A percentile compares a stretch with the other conserved stretches of the same genome.
phyloP scores from a whole-genome alignment of 2,797 vertebrate genomes.

The Thamnophis elegans region DNA sequence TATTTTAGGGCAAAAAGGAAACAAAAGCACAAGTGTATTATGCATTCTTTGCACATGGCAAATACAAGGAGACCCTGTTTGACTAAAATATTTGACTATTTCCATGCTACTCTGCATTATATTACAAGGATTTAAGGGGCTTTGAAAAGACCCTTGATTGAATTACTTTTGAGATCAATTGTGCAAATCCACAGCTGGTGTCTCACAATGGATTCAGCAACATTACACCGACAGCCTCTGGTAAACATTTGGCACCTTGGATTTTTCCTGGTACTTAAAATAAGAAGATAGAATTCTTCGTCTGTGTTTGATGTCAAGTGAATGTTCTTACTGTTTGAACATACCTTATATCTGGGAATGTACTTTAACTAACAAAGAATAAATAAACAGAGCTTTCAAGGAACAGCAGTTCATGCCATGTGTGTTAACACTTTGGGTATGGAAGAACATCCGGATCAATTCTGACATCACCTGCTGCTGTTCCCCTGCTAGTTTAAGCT shows the following conservation, averaged over 20 bases:
- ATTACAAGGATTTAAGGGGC: slow-evolving; percentile 61
- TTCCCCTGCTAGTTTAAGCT: slow-evolving; percentile 38
- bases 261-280: slow-evolving; percentile 37
- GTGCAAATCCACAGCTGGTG: slow-evolving; percentile 59
- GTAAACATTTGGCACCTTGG: slow-evolving; percentile 24
- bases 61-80: slow-evolving; percentile 46
- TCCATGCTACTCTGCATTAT: slow-evolving; percentile 59
- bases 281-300: not conserved
- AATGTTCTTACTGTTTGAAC: not conserved
- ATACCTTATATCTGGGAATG: slow-evolving; percentile 19
- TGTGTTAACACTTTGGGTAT: not conserved
- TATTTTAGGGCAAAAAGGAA: not conserved
- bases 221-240: not conserved
- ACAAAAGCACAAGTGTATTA: slow-evolving; percentile 66
- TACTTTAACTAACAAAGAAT: slow-evolving; percentile 17
- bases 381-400: not conserved
- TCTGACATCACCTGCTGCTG: slow-evolving; percentile 34
- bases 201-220: slow-evolving; percentile 32
- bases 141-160: slow-evolving; percentile 63
- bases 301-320: slow-evolving; percentile 2
- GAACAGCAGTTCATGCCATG: not conserved
- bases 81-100: slow-evolving; percentile 55
- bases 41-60: slow-evolving; percentile 55
- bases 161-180: slow-evolving; percentile 62
- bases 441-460: slow-evolving; percentile 23